Evolutionary conservation across 2,888 invertebrate genomes (phyloP).

Genomic region (Orthosia incerta): DNA sequence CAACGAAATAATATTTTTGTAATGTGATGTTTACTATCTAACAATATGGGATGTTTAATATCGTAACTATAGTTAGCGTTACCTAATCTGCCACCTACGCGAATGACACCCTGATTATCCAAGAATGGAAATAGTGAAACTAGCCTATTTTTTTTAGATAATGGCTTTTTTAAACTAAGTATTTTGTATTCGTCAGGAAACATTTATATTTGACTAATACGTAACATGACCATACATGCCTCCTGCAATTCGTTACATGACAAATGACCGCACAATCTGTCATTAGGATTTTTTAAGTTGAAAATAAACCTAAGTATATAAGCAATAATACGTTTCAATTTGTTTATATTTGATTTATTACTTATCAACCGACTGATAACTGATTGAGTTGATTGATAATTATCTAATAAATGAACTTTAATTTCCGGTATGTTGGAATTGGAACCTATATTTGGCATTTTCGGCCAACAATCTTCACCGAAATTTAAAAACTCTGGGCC

Average conservation of each 20-base stretch:
- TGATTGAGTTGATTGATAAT: not conserved
- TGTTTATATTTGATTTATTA: constrained; percentile 3
- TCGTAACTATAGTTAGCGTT: constrained; percentile 20
- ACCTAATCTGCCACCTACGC: too few species aligned
- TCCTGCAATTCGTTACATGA: constrained; percentile 12
- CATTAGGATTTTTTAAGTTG: constrained; percentile 12
- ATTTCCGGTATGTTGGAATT: not conserved
- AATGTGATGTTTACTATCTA: constrained; percentile 15
- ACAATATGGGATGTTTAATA: constrained; percentile 10
- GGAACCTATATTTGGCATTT: too few species aligned
- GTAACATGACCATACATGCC: constrained; percentile 6
- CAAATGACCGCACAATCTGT: not conserved
- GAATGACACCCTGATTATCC: constrained; percentile 12
- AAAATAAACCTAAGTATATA: too few species aligned
- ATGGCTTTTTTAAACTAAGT: constrained; percentile 2
- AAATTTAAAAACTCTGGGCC: too few species aligned
- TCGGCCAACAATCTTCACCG: too few species aligned
- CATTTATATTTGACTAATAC: constrained; percentile 17
- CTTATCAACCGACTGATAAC: not conserved
- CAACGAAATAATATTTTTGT: constrained; percentile 13
- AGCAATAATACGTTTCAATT: constrained; percentile 5
- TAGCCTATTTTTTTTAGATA: constrained; percentile 18
- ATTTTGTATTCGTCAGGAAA: constrained; percentile 12
- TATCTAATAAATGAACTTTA: constrained; percentile 4
- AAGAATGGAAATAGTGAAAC: constrained; percentile 14